These are phyloP conservation scores for Rachycentron canadum DNA, from an alignment of 2,797 vertebrate genomes.

Conservation along the genomic window DNA sequence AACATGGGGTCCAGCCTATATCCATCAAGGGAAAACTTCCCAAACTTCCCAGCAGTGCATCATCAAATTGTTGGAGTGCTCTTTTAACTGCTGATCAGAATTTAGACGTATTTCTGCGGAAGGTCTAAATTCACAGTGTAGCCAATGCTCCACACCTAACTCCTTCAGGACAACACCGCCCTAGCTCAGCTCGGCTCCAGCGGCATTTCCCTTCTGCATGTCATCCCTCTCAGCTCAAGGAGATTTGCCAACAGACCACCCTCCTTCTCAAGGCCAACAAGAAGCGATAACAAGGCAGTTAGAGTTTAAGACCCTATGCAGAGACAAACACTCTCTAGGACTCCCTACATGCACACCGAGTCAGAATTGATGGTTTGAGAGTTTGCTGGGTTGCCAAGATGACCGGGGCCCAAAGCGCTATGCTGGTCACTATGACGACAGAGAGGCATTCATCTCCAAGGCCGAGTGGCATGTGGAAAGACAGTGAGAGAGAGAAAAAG, in stretches of 20 bases:
- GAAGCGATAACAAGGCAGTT: slow-evolving; percentile 30
- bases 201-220: neutral
- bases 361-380: slow-evolving; percentile 46
- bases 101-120: neutral
- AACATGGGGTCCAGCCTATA: neutral
- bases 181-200: neutral
- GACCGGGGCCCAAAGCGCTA: slow-evolving; percentile 32
- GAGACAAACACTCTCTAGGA: slow-evolving; percentile 30
- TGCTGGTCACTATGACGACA: slow-evolving; percentile 73
- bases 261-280: slow-evolving; percentile 37
- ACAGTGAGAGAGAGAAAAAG: slow-evolving; percentile 44
- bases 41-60: no score
- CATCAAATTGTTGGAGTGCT: neutral
- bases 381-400: slow-evolving; percentile 61
- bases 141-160: slow-evolving; percentile 1
- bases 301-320: slow-evolving; percentile 13
- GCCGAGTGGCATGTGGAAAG: slow-evolving; percentile 51
- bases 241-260: slow-evolving; percentile 30
- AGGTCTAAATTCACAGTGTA: neutral
- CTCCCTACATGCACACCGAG: slow-evolving; percentile 21
- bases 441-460: slow-evolving; percentile 63
- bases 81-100: neutral
- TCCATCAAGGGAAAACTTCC: neutral
- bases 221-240: slow-evolving; percentile 16
- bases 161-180: neutral